Conservation (phyloP, 2,888 invertebrate genomes). For the Drosophila tanythrix region DNA sequence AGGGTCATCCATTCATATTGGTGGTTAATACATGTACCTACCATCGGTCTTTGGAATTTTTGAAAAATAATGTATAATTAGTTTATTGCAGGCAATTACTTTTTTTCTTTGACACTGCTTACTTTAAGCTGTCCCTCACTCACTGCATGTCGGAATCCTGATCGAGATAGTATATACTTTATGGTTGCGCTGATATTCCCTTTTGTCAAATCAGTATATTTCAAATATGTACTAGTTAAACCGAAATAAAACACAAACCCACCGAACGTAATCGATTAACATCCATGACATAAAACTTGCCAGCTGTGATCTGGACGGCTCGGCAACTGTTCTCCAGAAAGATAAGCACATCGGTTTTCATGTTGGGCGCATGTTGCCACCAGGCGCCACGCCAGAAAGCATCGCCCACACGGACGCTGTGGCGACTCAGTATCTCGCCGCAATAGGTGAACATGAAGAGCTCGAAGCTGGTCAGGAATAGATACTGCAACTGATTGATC, state of each 20-base stretch:
- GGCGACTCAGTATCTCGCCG: constrained; percentile 77
- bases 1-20: too few relatives aligned
- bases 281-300: constrained; percentile 83
- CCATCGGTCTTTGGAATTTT: too few relatives aligned
- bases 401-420: constrained; percentile 80
- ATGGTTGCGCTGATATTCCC: not conserved
- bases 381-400: constrained; percentile 81
- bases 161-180: not conserved
- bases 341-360: constrained; percentile 78
- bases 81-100: too few relatives aligned
- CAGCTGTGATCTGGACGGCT: constrained; percentile 79
- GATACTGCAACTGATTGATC: constrained; percentile 80
- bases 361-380: constrained; percentile 68
- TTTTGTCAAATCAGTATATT: not conserved
- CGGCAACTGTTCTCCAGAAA: constrained; percentile 77
- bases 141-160: not conserved
- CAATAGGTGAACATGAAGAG: constrained; percentile 82
- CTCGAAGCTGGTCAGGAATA: constrained; percentile 76
- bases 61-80: too few relatives aligned
- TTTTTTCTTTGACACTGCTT: too few relatives aligned
- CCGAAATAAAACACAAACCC: not conserved
- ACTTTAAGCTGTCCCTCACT: too few relatives aligned
- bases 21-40: too few relatives aligned
- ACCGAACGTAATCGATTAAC: constrained; percentile 80
- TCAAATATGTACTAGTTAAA: not conserved